Evolutionary conservation across 2,888 invertebrate species (phyloP).

Genomic region (Drosophila demipolita): DNA sequence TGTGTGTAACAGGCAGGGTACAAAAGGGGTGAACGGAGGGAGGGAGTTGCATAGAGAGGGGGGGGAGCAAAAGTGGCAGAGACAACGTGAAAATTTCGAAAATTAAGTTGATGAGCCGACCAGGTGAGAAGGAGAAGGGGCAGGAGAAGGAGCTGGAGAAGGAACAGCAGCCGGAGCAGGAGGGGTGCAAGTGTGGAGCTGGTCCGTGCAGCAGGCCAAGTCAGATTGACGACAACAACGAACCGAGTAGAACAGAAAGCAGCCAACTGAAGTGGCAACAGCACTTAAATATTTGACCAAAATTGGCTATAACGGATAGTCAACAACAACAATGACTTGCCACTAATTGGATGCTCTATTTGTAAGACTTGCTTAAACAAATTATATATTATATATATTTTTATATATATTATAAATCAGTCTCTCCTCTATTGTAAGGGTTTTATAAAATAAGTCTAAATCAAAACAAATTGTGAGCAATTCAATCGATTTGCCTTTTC

Average conservation of each 20-base stretch:
- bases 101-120: constrained; percentile 76
- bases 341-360: constrained; percentile 32
- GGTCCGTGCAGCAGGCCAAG: constrained; percentile 8
- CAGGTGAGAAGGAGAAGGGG: constrained; percentile 1
- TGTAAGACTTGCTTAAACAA: neutral
- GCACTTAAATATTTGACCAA: constrained; percentile 81
- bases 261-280: constrained; percentile 54
- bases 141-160: neutral
- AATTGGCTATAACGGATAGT: constrained; percentile 64
- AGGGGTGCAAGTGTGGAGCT: neutral
- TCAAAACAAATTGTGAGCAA: neutral
- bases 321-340: neutral
- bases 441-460: neutral
- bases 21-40: neutral
- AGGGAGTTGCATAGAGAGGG: too few relatives aligned
- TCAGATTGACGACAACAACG: constrained; percentile 15
- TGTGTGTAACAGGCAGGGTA: constrained; percentile 24
- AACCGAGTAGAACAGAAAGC: constrained; percentile 12
- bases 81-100: constrained; percentile 73
- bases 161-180: neutral
- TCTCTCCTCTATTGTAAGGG: too few relatives aligned
- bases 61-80: constrained; percentile 2
- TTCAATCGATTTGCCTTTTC: neutral
- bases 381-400: neutral
- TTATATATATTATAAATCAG: too few relatives aligned